A percentile compares a stretch with the other conserved stretches of the same genome.
Evolutionary conservation across 2,797 vertebrate species (phyloP).

Genomic region (Eidolon dupreanum): DNA sequence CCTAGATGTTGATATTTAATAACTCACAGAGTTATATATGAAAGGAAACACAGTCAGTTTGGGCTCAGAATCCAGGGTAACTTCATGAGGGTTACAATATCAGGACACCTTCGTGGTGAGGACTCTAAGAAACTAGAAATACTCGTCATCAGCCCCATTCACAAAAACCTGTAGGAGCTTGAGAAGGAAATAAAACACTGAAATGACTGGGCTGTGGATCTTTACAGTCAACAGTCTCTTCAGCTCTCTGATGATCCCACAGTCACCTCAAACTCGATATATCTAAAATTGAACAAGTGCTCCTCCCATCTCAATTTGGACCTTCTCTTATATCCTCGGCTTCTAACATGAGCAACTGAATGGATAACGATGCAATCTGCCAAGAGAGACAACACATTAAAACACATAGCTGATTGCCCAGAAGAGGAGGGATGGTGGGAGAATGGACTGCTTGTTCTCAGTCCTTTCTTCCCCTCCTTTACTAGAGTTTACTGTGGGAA

Average conservation of each 20-base stretch:
- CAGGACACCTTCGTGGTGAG: not conserved
- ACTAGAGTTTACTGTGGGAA: not conserved
- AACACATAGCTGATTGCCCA: not conserved
- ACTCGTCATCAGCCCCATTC: not conserved
- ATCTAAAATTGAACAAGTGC: not conserved
- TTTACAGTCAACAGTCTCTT: not conserved
- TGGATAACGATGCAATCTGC: not conserved
- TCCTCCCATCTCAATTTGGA: not conserved
- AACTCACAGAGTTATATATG: not conserved
- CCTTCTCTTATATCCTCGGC: not conserved
- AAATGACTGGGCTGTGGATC: not conserved
- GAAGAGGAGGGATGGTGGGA: not conserved
- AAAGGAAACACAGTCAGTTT: not conserved
- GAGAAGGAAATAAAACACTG: not conserved
- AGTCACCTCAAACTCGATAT: not conserved
- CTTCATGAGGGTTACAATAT: not conserved
- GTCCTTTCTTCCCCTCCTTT: not conserved
- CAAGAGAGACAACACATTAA: not conserved
- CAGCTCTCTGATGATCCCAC: not conserved
- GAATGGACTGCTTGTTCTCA: constrained; percentile 3
- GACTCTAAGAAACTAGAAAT: not conserved
- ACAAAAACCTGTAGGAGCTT: not conserved
- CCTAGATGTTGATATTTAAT: not conserved
- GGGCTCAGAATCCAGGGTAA: constrained; percentile 12
- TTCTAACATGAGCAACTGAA: constrained; percentile 19